Evolutionary conservation across 2,113 vertebrate species (phyloP), one percentile per base, ranked within the genome.

Genomic region (Lycaon pictus): DNA sequence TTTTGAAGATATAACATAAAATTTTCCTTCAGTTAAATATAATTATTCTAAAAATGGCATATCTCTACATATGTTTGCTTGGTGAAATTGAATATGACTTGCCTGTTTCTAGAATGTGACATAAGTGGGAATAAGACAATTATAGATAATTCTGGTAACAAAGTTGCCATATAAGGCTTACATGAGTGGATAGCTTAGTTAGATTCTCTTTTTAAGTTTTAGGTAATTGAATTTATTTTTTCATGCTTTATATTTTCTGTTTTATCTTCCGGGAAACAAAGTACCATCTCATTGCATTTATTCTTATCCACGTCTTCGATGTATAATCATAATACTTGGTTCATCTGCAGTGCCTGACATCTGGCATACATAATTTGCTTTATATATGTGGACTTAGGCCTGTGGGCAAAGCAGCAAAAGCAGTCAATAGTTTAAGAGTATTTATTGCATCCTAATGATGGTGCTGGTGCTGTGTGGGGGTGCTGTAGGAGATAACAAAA

Each of bases 21-120:
- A 86, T 95, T 97, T 96, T 62, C 90, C 85, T 96, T 97, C 15
- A 71, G 93, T 96, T 97, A 97, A 97, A 97, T 96, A 96, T 96
- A 98, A 96, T 98, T 95, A 94, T 89, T 81, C 95, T 97, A 98
- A 97, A 98, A 97, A 43, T 69, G 69, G 48, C 35, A 51, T 93
- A 51, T 95, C 74, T 92, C 53, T 95, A 91, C 89, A 96, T 97
- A 96, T 97, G 92, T 32, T 93, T 93, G n/a, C 37, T 84, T 96
- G 82, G 83, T 98, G 58, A 76, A 71, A 92, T 60, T 93, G 84
- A 90, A 63, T 74, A 95, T 96, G 85, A 92, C 62, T 97, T 88
- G 37, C 55, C 51, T 88, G n/a, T 88, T 95, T 93, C 79, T 90
- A 84, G 62, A 88, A 80, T 69, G 60, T 97, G 97, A 97, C 92